A percentile compares a stretch with the other conserved stretches of the same genome.
Conservation (phyloP, 64 coral and sea anemone genomes). For the Montipora efflorescens region DNA sequence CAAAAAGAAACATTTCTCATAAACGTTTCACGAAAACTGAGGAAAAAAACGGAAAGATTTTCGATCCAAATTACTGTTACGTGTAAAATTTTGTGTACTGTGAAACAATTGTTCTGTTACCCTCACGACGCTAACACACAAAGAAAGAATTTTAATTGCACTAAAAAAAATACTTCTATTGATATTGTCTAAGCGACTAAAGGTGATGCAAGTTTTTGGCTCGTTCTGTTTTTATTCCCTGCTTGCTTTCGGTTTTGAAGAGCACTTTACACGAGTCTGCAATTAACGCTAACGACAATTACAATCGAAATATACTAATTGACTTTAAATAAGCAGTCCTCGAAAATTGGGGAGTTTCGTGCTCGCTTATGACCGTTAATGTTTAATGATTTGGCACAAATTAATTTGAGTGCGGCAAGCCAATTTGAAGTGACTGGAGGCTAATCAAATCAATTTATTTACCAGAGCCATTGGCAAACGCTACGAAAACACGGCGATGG, state of each 20-base stretch:
- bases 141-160: conserved; percentile 24
- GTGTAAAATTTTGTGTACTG: not conserved
- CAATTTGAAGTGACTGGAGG: not conserved
- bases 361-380: not conserved
- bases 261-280: not conserved
- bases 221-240: too few relatives aligned
- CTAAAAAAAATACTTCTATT: not conserved
- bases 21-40: not conserved
- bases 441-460: conserved; percentile 2
- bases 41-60: not conserved
- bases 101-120: not conserved
- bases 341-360: not conserved
- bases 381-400: conserved; percentile 36
- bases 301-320: conserved; percentile 12
- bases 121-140: not conserved
- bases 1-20: not conserved
- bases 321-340: conserved; percentile 49
- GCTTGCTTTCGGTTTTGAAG: not conserved
- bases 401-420: conserved; percentile 32
- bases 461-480: not conserved
- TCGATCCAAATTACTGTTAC: not conserved
- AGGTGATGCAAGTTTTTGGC: not conserved
- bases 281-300: not conserved
- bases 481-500: not conserved
- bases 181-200: not conserved